Conservation (phyloP, 2,888 invertebrate species). For the Luffia ferchaultella region DNA sequence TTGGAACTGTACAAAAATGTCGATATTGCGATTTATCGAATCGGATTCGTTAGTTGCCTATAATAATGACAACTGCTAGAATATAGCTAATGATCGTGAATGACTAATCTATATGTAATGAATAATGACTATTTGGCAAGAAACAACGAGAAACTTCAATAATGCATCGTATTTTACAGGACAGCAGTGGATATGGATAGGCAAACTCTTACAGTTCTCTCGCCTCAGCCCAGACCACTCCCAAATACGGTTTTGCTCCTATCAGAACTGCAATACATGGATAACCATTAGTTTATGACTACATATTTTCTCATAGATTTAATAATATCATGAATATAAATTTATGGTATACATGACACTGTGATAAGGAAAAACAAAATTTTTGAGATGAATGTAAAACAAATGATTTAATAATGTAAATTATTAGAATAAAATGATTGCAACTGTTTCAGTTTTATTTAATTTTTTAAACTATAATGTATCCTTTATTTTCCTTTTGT, state of each 20-base stretch:
- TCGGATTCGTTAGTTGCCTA: no score
- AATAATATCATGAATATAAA: no score
- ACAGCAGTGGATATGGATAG: slow-evolving; percentile 90
- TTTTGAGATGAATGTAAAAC: not conserved
- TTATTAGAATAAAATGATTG: not conserved
- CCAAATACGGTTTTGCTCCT: slow-evolving; percentile 87
- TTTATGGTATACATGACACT: not conserved
- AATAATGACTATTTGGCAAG: no score
- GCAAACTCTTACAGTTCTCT: slow-evolving; percentile 87
- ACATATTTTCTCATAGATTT: not conserved
- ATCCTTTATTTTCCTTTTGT: no score
- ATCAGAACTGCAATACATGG: slow-evolving; percentile 95
- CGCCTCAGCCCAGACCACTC: slow-evolving; percentile 93
- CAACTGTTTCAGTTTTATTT: not conserved
- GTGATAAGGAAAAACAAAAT: not conserved
- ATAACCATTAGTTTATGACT: slow-evolving; percentile 71
- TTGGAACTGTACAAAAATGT: no score
- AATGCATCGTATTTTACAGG: no score
- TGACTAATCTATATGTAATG: no score
- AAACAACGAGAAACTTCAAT: no score
- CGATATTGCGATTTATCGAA: no score
- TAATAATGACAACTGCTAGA: no score
- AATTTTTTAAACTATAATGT: no score
- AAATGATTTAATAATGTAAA: not conserved
- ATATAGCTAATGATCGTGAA: no score